Evolutionary conservation across 2,888 invertebrate genomes (phyloP), one percentile per base, ranked within the genome.

Genomic region (Ornithoptera priamus): DNA sequence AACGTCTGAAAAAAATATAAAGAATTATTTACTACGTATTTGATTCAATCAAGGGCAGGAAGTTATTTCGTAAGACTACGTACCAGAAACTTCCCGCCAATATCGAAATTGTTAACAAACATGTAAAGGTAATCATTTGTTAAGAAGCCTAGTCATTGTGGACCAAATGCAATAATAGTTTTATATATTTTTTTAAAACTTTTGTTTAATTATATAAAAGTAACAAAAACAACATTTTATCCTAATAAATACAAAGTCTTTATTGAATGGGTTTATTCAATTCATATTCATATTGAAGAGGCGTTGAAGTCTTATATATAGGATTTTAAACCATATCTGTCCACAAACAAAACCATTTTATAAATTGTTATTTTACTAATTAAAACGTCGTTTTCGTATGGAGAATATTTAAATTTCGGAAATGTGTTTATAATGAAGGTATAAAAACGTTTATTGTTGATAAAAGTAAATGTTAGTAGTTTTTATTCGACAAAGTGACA

Each of bases 271-370:
- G n/a, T 10, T 17, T 39, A 61, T 39, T 22, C 22, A 1, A 1
- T 22, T 22, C 22, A 22, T 22, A 22, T 22, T 61, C 30, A 50
- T 15, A 17, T 17, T 60, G 50, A 50, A 58, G 30, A 12, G 62
- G 64, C 69, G 69, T 69, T 69, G 69, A 69, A 56, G 65, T 70
- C 65, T 66, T 58, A 65, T 62, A 58, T 58, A 65, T 50, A 5
- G 62, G 24, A 36, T 8, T 12, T 46, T 46, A 46, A 15, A 46
- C 15, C 0, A 46, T 24, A 56, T 39, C 18, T 18, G 53, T n/a
- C 2, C 5, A 53, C 53, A 8, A 6, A 12, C 6, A n/a, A 5
- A 53, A n/a, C n/a, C 53, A 53, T n/a, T n/a, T n/a, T n/a, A 1
- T 53, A 5, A n/a, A n/a, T n/a, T n/a, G n/a, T 53, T 1, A 53